phyloP scores from a whole-genome alignment of 2,113 vertebrate species.

The Misgurnus mizolepis region DNA sequence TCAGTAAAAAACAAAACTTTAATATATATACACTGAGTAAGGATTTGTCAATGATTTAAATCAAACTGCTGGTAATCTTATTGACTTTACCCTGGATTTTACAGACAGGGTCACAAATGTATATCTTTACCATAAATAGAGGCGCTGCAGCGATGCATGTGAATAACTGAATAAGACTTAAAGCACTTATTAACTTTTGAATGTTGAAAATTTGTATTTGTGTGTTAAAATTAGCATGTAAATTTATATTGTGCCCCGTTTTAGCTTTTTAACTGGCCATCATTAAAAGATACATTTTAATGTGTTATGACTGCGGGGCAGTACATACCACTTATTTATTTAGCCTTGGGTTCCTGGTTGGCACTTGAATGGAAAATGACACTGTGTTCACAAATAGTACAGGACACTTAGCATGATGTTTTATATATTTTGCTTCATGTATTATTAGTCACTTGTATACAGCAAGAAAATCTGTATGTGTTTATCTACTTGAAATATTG shows the following conservation, averaged over 20 bases:
- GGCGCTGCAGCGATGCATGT: background rate
- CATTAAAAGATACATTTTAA: constrained; percentile 26
- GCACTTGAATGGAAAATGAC: constrained; percentile 47
- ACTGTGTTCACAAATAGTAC: constrained; percentile 21
- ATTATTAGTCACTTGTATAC: background rate
- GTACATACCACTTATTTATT: constrained; percentile 76
- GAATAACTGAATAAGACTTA: background rate
- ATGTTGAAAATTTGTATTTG: constrained; percentile 32
- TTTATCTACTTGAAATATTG: background rate
- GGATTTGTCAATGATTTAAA: too few species aligned
- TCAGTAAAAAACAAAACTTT: too few species aligned
- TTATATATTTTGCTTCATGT: background rate
- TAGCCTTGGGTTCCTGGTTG: constrained; percentile 51
- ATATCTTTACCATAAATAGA: background rate
- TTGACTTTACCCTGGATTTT: too few species aligned
- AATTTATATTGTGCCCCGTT: background rate
- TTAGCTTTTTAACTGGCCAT: constrained; percentile 4
- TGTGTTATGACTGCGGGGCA: constrained; percentile 75
- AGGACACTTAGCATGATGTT: constrained; percentile 24
- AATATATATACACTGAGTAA: too few species aligned
- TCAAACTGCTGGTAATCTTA: too few species aligned
- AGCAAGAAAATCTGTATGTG: background rate
- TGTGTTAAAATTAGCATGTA: background rate
- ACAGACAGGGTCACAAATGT: background rate
- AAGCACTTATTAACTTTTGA: background rate